Base-by-base conservation (phyloP, 2,888 invertebrate species). In the Plutella xylostella region DNA sequence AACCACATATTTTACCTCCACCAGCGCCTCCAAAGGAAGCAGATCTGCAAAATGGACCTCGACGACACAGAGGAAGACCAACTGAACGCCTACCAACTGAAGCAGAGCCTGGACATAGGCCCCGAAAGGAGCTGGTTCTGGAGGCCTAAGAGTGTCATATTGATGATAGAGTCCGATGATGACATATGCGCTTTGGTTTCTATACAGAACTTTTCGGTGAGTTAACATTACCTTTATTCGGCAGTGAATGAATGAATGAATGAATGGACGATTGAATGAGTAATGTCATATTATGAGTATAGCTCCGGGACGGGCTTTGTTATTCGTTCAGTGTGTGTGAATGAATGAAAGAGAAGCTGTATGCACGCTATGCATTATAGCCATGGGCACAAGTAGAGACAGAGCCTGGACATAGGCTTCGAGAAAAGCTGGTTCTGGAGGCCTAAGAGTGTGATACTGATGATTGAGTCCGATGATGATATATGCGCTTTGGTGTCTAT, bases 401-500 rank as follows among this genome's bases (percentile, higher is more conserved):
- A n/a, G n/a, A n/a, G n/a, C n/a, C n/a, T n/a, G n/a, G n/a, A n/a
- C n/a, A n/a, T n/a, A n/a, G n/a, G n/a, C n/a, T n/a, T n/a, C n/a
- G n/a, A n/a, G n/a, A 58, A 57, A 4, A 61, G 65, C 0, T 82
- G 78, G 78, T 43, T 75, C 47, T 65, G 68, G 0, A 55, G 76
- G 55, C 64, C 86, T 48, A 61, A 80, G 41, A 84, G 77, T 42
- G 89, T 91, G 0, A 77, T 90, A 2, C 76, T 92, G 0, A 83
- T 87, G 65, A 85, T 91, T 0, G 85, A 87, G 46, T 91, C 92
- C 0, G 76, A 86, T 5, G 88, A 88, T 56, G 86, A 88, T 33
- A 84, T 87, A 1, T 95, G 94, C 60, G 90, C 92, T 71, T 88
- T 90, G 1, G 87, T 94, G 0, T 93, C 94, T 0, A 88, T 94